Conservation (phyloP, 2,888 invertebrate genomes). For the Scelioninae gen. 1 region DNA sequence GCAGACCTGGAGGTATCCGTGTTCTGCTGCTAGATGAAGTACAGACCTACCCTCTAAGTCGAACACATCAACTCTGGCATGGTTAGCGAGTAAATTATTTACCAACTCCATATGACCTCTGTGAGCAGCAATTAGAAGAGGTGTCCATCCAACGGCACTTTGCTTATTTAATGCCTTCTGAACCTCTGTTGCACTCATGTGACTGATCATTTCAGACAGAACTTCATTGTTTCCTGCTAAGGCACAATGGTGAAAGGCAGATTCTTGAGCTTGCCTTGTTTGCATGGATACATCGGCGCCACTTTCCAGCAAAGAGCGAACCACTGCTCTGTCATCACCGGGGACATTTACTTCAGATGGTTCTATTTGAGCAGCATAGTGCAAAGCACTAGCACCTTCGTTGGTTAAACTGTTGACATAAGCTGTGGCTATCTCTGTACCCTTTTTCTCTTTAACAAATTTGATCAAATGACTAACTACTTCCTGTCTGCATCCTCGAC, state of each 20-base stretch:
- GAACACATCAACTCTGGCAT: constrained; percentile 99
- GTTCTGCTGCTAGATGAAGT: constrained; percentile 96
- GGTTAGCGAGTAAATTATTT: constrained; percentile 94
- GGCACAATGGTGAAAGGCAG: constrained; percentile 97
- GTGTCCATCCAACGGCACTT: constrained; percentile 98
- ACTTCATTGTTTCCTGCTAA: constrained; percentile 98
- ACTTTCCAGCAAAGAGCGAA: constrained; percentile 94
- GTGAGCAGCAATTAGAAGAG: constrained; percentile 97
- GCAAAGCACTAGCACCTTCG: constrained; percentile 97
- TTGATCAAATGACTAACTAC: constrained; percentile 94
- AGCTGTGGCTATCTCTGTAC: constrained; percentile 91
- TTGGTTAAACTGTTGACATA: constrained; percentile 95
- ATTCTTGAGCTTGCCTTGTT: constrained; percentile 94
- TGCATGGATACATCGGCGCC: constrained; percentile 95
- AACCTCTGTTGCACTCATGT: constrained; percentile 95
- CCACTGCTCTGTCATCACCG: constrained; percentile 93
- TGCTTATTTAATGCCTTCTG: constrained; percentile 97
- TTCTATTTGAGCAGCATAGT: constrained; percentile 96
- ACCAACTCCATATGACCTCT: constrained; percentile 98
- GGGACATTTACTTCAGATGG: constrained; percentile 91
- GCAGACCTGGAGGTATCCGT: constrained; percentile 95
- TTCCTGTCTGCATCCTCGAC: constrained; percentile 92
- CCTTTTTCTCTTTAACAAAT: constrained; percentile 91
- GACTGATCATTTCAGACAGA: constrained; percentile 95
- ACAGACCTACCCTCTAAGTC: constrained; percentile 98